A percentile compares a stretch with the other conserved stretches of the same genome.
Evolutionary conservation across 2,113 vertebrate species (phyloP).

Genomic region (Lagopus leucura): DNA sequence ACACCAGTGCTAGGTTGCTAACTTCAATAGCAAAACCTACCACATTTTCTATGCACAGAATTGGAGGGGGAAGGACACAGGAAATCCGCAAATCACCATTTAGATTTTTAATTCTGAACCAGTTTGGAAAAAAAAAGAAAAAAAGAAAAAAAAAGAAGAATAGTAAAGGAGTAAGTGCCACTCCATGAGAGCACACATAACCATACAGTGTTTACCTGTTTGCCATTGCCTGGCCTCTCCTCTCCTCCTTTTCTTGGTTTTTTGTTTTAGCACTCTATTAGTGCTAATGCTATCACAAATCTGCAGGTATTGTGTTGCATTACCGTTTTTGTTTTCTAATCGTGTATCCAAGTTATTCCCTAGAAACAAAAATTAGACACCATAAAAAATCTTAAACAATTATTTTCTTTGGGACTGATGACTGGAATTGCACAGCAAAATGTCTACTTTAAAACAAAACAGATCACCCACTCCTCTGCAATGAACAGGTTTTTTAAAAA

Average conservation of each 20-base stretch:
- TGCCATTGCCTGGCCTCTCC: constrained; percentile 94
- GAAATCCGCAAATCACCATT: constrained; percentile 57
- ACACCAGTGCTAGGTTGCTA: constrained; percentile 8
- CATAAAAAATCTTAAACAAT: constrained; percentile 68
- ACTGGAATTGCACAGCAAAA: constrained; percentile 60
- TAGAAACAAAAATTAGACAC: constrained; percentile 76
- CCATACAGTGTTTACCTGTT: constrained; percentile 87
- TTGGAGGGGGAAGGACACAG: constrained; percentile 70
- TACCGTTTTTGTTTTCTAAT: constrained; percentile 91
- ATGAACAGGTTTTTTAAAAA: neutral
- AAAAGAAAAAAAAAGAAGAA: neutral
- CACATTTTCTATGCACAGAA: constrained; percentile 55
- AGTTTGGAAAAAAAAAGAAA: neutral
- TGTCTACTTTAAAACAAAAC: neutral
- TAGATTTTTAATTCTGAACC: constrained; percentile 17
- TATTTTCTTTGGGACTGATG: constrained; percentile 24
- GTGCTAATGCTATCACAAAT: constrained; percentile 90
- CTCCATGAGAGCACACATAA: constrained; percentile 45
- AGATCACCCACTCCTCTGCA: neutral
- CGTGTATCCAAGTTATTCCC: constrained; percentile 89
- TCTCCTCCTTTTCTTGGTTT: constrained; percentile 93
- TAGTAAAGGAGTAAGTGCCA: constrained; percentile 43
- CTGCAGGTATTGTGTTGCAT: constrained; percentile 91
- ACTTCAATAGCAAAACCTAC: neutral
- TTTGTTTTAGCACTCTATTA: constrained; percentile 92